A percentile compares a stretch with the other conserved stretches of the same genome.
Conservation (phyloP, 2,888 invertebrate species). For the Diogma glabrata region DNA sequence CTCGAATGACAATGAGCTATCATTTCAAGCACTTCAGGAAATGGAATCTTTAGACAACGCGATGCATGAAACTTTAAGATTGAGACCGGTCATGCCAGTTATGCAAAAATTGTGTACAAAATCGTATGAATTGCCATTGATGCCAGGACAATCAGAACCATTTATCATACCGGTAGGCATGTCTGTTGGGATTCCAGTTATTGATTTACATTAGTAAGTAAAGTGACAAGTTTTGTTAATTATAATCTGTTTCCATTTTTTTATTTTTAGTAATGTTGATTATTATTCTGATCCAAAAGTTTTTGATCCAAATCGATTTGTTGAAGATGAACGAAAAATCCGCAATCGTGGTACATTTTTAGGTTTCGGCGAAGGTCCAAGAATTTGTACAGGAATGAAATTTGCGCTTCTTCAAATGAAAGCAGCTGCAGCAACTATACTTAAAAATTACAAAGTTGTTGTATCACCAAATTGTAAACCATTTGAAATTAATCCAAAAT, state of each 20-base stretch:
- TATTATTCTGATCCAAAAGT: conserved; percentile 32
- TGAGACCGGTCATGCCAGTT: conserved; percentile 21
- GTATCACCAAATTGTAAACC: conserved; percentile 23
- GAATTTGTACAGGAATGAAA: conserved; percentile 23
- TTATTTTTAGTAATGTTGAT: conserved; percentile 27
- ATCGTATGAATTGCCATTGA: conserved; percentile 10
- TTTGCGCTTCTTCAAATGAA: conserved; percentile 24
- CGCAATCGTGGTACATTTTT: conserved; percentile 24
- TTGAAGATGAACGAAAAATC: conserved; percentile 24
- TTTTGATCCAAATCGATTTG: conserved; percentile 35
- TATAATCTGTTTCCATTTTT: too few species aligned
- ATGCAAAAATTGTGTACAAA: conserved; percentile 17
- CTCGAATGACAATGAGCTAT: conserved; percentile 37
- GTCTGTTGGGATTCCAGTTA: conserved; percentile 26
- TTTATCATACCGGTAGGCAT: conserved; percentile 25
- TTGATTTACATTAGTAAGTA: conserved; percentile 26
- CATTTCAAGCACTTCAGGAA: conserved; percentile 43
- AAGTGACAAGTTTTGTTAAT: too few species aligned
- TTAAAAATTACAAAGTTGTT: conserved; percentile 20
- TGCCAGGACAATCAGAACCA: conserved; percentile 7
- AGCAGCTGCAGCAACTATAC: conserved; percentile 19
- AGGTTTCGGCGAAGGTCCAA: conserved; percentile 29
- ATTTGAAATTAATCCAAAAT: conserved; percentile 22
- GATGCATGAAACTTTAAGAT: conserved; percentile 27
- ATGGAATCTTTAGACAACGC: conserved; percentile 46